phyloP scores from a whole-genome alignment of 2,113 vertebrate genomes.

The Balaeniceps rex region DNA sequence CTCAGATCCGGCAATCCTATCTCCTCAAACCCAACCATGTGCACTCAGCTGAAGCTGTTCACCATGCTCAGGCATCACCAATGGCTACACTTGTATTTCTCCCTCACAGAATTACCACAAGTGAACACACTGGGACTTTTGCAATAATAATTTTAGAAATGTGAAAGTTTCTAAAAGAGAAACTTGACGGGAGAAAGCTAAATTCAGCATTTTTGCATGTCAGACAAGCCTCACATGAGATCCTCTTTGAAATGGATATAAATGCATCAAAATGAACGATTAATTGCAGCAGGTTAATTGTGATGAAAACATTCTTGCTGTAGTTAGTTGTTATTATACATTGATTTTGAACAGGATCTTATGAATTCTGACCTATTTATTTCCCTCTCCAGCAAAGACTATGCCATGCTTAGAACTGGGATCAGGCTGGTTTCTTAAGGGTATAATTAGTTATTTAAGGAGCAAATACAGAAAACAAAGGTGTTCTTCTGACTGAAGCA shows the following conservation, averaged over 20 bases:
- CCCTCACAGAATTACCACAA: not conserved
- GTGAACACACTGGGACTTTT: not conserved
- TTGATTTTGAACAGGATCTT: not conserved
- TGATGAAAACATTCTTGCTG: not conserved
- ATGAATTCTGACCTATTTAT: not conserved
- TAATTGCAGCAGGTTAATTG: not conserved
- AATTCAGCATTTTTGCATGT: not conserved
- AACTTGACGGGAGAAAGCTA: accelerated
- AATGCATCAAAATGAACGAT: not conserved
- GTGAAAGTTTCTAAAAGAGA: not conserved
- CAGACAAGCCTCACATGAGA: not conserved
- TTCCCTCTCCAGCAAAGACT: not conserved
- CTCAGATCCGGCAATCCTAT: not conserved
- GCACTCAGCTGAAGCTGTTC: not conserved
- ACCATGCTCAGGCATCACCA: not conserved
- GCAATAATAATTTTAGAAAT: not conserved
- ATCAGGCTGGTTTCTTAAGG: not conserved
- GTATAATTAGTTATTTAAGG: not conserved
- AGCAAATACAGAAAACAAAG: not conserved
- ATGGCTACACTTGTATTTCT: not conserved
- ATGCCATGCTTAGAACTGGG: not conserved
- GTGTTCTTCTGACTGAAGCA: not conserved
- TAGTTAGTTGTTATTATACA: not conserved
- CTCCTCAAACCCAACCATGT: not conserved
- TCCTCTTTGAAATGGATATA: not conserved